Evolutionary conservation across 2,888 invertebrate genomes (phyloP), one percentile per base, ranked within the genome.

Genomic region (Polydrusus cervinus): DNA sequence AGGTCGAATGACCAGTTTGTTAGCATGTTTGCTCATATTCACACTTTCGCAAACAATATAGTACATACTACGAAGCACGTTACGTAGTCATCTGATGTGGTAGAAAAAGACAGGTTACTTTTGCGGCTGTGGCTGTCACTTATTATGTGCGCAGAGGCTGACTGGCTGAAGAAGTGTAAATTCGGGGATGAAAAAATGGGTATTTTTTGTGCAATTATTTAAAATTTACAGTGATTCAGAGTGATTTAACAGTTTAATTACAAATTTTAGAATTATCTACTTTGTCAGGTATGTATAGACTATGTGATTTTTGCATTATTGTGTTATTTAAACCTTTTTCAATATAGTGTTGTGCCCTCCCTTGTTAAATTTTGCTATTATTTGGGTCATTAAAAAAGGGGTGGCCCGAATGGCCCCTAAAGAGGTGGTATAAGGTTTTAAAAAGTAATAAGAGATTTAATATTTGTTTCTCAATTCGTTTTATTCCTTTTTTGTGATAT

Each of bases 181-280:
- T 11, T 11, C 18, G 43, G 38, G 34, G 57, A 14, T 2, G 8
- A 38, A 18, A 38, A 55, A 60, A 38, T 45, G 64, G 30, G 20
- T 47, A 47, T 64, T 45, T 62, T 45, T 45, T 11, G 45, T 64
- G 64, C 47, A 64, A 14, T 13, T 64, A 25, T 64, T 25, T 13
- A 3, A 34, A 6, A 34, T 9, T 34, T 34, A 34, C 34, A 11
- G 11, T n/a, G 2, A 11, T 60, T 60, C 14, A 9, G 9, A n/a
- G 20, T 25, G 25, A 25, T 25, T 14, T 8, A 34, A 55, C 16
- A 34, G 38, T 38, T 38, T 60, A 38, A 34, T 14, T 55, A 14
- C 10, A 55, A 55, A 55, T 60, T 80, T 80, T 81, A 82, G 80
- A 14, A 83, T 83, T 83, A 82, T 83, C 71, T 83, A 83, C 81